Base-by-base conservation (phyloP, 2,113 vertebrate species). In the Paramisgurnus dabryanus region DNA sequence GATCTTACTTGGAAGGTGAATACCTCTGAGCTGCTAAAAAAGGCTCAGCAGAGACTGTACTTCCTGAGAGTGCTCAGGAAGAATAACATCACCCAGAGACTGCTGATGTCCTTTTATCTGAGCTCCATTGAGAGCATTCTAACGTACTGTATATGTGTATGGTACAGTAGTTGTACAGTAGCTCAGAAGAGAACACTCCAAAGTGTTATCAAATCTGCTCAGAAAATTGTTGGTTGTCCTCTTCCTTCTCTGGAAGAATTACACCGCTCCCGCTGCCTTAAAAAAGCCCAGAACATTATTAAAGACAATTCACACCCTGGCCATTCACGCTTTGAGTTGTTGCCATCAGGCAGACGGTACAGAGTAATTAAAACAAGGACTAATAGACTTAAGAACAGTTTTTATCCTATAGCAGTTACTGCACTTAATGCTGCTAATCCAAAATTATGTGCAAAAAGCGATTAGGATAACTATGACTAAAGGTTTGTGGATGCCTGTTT, bases 81-180 rank as follows among this genome's bases (percentile, higher is more conserved):
- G n/a, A n/a, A 39, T 27, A 27, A 27, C 27, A 27, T 27, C 27
- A 27, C 27, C 27, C 15, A 75, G 40, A 34, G 39, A 63, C 40
- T 49, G 22, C 22, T 61, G 41, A 40, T 43, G 39, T 74, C 49
- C 11, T 74, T 67, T n/a, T 60, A 49, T 45, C 22, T 4, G 63
- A 60, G 22, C 40, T 81, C 6, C 15, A 40, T 47, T 22, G 41
- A 68, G 53, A 39, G 45, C 40, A 74, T 58, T 7, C 72, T 75
- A 6, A n/a, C 40, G 7, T 58, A 81, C 4, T 6, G 79, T n/a
- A 67, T 80, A 47, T 61, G n/a, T 13, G 43, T 55, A 39, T 74
- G 69, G 39, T 74, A 67, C 41, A 8, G 10, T 11, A 53, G 13
- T 18, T 57, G 50, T 40, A 49, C 39, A 17, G 71, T 67, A 12